Percentiles rank a stretch among this genome's conserved stretches.
These are phyloP conservation scores for Ormyrus nitidulus DNA, from an alignment of 2,888 invertebrate genomes.

Conservation along the genomic window DNA sequence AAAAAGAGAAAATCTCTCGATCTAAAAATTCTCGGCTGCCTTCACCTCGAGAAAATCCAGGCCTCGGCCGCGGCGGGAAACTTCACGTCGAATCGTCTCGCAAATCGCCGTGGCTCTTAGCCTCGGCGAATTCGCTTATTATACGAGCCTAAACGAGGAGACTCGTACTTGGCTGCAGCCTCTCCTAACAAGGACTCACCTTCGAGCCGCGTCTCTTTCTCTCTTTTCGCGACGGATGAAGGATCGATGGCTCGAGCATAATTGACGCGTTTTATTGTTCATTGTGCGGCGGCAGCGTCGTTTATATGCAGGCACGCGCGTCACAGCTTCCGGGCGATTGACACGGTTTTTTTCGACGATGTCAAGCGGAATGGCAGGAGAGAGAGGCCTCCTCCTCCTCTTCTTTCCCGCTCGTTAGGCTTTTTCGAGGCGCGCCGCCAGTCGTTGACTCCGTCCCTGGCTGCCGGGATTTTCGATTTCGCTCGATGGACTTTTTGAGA, in stretches of 20 bases:
- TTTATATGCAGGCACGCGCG: not conserved
- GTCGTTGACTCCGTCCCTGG: not conserved
- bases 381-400: too few species aligned
- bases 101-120: not conserved
- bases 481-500: too few species aligned
- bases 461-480: too few species aligned
- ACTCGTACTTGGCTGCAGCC: not conserved
- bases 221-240: constrained; percentile 13
- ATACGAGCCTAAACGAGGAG: not conserved
- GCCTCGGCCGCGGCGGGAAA: too few species aligned
- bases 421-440: constrained; percentile 15
- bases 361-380: not conserved
- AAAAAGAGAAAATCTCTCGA: too few species aligned
- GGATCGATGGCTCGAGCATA: constrained; percentile 46
- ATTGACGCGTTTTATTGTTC: constrained; percentile 49
- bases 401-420: constrained; percentile 21
- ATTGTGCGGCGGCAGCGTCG: constrained; percentile 17
- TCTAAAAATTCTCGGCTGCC: too few species aligned
- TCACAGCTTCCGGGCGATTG: constrained; percentile 45
- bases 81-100: too few species aligned
- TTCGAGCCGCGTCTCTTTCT: constrained; percentile 8
- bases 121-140: constrained; percentile 19
- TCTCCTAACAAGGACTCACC: constrained; percentile 52
- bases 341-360: constrained; percentile 31
- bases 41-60: too few species aligned